These are phyloP conservation scores for Agraylea sexmaculata DNA, from an alignment of 1,140 invertebrate genomes.

Conservation along the genomic window DNA sequence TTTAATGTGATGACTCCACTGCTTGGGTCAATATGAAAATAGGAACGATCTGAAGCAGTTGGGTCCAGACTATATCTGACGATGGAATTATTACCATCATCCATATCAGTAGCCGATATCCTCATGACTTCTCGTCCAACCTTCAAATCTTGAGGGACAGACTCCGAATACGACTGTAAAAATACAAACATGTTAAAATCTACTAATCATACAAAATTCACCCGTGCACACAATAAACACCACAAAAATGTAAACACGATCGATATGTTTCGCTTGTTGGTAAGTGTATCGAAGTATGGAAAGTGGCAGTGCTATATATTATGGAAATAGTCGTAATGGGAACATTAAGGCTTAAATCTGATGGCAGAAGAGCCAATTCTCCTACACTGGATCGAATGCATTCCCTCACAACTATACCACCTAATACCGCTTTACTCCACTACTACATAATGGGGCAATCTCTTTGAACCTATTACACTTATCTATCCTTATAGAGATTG, in stretches of 20 bases:
- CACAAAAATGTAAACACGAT: constrained; percentile 2
- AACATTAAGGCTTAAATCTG: no score
- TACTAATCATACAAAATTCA: background rate
- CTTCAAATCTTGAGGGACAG: constrained; percentile 60
- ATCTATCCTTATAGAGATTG: no score
- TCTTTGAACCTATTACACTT: no score
- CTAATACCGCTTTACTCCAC: no score
- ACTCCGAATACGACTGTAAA: constrained; percentile 57
- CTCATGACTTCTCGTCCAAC: constrained; percentile 66
- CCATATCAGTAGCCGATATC: constrained; percentile 78
- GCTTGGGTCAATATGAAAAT: constrained; percentile 64
- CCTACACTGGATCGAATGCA: no score
- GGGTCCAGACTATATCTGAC: constrained; percentile 52
- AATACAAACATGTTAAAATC: constrained; percentile 11
- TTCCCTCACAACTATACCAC: no score
- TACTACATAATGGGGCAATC: no score
- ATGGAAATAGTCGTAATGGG: no score
- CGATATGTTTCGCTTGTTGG: no score
- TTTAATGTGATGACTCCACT: constrained; percentile 70
- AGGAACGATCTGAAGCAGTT: constrained; percentile 47
- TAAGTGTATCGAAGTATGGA: no score
- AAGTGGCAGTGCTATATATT: no score
- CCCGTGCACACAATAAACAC: background rate
- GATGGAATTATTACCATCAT: constrained; percentile 74
- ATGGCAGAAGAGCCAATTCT: no score